Percentiles rank a stretch among this genome's conserved stretches.
phyloP scores from a whole-genome alignment of 2,113 vertebrate genomes.

The Entomyzon cyanotis region DNA sequence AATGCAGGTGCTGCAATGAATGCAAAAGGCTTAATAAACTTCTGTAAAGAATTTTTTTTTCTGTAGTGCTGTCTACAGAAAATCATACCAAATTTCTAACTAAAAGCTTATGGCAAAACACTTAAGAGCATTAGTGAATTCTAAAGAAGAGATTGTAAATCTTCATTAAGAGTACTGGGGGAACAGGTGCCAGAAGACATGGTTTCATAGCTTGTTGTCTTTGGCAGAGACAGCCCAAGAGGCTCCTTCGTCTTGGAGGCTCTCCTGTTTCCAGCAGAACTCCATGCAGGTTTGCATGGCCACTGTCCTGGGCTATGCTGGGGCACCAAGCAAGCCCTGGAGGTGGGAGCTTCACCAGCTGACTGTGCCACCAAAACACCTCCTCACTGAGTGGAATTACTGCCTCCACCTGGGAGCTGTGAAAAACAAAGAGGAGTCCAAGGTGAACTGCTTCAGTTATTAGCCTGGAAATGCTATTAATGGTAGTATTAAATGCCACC shows the following conservation, averaged over 20 bases:
- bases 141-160: neutral
- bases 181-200: neutral
- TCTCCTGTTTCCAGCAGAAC: neutral
- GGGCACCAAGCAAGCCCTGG: neutral
- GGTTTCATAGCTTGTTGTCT: neutral
- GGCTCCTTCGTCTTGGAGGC: neutral
- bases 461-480: neutral
- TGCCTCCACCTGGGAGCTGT: neutral
- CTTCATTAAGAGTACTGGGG: neutral
- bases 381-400: neutral
- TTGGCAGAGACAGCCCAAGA: neutral
- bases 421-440: neutral
- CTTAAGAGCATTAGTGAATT: neutral
- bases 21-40: neutral
- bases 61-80: neutral
- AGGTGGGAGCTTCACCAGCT: too few species aligned
- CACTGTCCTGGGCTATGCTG: rapidly evolving
- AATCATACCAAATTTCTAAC: neutral
- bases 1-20: neutral
- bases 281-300: rapidly evolving
- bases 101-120: neutral
- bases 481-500: neutral
- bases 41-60: neutral
- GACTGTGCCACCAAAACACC: too few species aligned
- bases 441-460: neutral